Evolutionary conservation across 2,797 vertebrate species (phyloP), one percentile per base, ranked within the genome.

Genomic region (Myotis planiceps): DNA sequence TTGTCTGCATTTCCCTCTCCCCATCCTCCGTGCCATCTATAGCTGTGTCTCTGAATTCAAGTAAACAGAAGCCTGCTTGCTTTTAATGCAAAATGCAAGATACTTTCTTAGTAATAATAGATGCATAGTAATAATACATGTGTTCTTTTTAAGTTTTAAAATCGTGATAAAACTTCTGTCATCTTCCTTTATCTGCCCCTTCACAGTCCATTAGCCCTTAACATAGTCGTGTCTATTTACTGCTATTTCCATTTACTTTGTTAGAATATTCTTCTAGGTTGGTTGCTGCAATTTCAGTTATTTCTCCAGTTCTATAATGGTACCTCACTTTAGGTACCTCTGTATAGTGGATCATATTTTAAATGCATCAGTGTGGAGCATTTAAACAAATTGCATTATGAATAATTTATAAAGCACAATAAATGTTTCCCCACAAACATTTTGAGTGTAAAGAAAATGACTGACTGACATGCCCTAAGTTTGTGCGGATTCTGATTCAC

Each of bases 331-430:
- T 81, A 71, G 25, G 25, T 39, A 69, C 18, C 27, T 90, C 87
- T 60, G 3, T 72, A 25, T 49, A 75, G 6, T 81, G 29, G 86
- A 39, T 90, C 39, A 19, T 34, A n/a, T 85, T 89, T 94, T 90
- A 89, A 94, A 94, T 74, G 32, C 10, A 85, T 76, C 84, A 10
- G 5, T 82, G 34, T 63, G 75, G 83, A 82, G n/a, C 60, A 51
- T 65, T 93, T 93, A 88, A 81, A 84, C 65, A 71, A 93, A 84
- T 60, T 89, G 8, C 68, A 78, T 68, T 75, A 83, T 49, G 37
- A 97, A 92, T 96, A 93, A 90, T 95, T 96, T 88, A 94, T 93
- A 83, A 96, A 63, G 55, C 65, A 42, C 27, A 63, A 49, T 74
- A 93, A 86, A 94, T 93, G 90, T 74, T 95, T 90, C n/a, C 78